Evolutionary conservation across 2,113 vertebrate species (phyloP), one percentile per base, ranked within the genome.

Genomic region (Octodon degus): DNA sequence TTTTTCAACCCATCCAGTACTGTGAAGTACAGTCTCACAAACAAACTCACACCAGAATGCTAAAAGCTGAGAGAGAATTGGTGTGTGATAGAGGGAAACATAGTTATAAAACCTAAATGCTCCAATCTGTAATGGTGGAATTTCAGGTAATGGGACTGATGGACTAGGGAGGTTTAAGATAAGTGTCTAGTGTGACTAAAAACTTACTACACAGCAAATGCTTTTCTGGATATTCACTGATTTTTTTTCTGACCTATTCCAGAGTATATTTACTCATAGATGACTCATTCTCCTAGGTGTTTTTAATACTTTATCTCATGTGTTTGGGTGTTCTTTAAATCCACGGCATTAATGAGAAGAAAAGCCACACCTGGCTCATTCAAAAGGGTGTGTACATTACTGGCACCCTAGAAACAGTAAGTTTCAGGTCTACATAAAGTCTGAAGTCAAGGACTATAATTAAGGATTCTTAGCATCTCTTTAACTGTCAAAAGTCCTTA

Each of bases 61-160:
- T 81, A 76, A 79, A 83, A 86, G 43, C 77, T 34, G 53, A 86
- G 50, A 62, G 37, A 70, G 63, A 20, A 30, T 72, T 89, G 63
- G 62, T 81, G 72, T 83, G 50, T 55, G 53, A n/a, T 86, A 20
- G 63, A 32, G 91, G 27, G 82, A 96, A 95, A 89, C 50, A 77
- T 14, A 87, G 72, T 76, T 82, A 74, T 34, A 83, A 37, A 88
- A 91, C 40, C 60, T 93, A 50, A 94, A 93, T 43, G 58, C 20
- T 82, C n/a, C 13, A 20, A 27, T 84, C 34, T 43, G n/a, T 91
- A 91, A 60, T 58, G 34, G 34, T 37, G 2, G 50, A 55, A 94
- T 70, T 90, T 95, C 32, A 76, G 37, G 37, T 34, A 90, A 50
- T 58, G 2, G 16, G 47, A 92, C 11, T 27, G 40, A 87, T 9